phyloP scores from a whole-genome alignment of 2,113 vertebrate species.

The Nothobranchius furzeri region DNA sequence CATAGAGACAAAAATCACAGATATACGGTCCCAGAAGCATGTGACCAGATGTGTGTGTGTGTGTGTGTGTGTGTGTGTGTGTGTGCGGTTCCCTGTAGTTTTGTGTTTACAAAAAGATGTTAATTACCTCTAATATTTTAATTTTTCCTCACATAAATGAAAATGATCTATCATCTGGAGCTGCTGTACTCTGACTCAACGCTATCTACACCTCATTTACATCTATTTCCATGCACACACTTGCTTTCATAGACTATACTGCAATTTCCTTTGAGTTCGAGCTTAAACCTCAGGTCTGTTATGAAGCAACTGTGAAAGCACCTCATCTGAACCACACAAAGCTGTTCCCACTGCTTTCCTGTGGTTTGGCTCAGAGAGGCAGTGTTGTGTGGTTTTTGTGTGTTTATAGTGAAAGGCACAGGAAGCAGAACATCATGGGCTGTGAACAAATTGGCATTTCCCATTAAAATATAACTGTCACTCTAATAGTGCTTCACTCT shows the following conservation, averaged over 20 bases:
- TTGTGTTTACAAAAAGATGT: background rate
- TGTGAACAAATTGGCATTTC: background rate
- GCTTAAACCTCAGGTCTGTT: too few species aligned
- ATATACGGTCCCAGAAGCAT: conserved; percentile 43
- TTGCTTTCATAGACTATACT: too few species aligned
- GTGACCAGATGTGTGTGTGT: conserved; percentile 37
- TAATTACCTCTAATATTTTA: background rate
- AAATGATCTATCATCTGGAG: too few species aligned
- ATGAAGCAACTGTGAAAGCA: too few species aligned
- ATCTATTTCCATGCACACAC: too few species aligned
- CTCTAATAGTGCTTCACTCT: background rate
- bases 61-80: too few species aligned
- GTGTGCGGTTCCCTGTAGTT: background rate
- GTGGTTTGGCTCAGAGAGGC: conserved; percentile 17
- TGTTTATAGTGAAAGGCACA: background rate
- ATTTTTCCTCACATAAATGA: too few species aligned
- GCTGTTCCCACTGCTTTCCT: background rate
- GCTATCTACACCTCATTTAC: too few species aligned
- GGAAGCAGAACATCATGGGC: background rate
- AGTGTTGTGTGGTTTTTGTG: background rate
- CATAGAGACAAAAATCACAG: conserved; percentile 58
- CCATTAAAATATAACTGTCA: background rate
- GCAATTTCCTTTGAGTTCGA: too few species aligned
- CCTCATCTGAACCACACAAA: conserved; percentile 4
- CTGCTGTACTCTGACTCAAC: too few species aligned